Conservation (phyloP, 2,113 vertebrate species). For the Clarias gariepinus region DNA sequence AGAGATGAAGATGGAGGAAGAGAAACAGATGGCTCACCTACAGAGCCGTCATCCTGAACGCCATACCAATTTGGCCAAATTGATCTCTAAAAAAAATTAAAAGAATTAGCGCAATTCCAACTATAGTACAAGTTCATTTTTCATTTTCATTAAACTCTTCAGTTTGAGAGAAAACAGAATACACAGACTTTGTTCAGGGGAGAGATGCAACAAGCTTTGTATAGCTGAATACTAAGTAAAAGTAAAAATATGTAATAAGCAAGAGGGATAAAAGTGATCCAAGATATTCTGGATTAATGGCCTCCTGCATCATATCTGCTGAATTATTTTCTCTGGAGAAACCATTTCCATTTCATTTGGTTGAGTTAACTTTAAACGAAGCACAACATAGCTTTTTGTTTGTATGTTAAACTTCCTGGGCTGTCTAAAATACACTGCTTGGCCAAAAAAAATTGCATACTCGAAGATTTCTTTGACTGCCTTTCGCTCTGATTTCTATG, state of each 20-base stretch:
- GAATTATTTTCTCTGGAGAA: not conserved
- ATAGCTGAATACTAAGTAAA: not conserved
- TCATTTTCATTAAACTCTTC: not conserved
- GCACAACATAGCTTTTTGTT: not conserved
- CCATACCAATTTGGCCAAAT: constrained; percentile 81
- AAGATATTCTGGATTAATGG: not conserved
- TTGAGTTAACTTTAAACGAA: not conserved
- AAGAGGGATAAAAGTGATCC: not conserved
- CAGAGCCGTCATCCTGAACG: constrained; percentile 76
- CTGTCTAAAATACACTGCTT: not conserved
- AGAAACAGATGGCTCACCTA: constrained; percentile 75
- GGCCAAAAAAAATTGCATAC: no score
- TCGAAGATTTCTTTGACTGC: no score
- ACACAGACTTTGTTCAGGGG: not conserved
- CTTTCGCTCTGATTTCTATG: no score
- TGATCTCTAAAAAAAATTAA: constrained; percentile 65
- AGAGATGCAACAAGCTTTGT: not conserved
- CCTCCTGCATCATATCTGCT: not conserved
- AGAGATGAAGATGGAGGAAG: constrained; percentile 75
- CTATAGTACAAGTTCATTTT: no score
- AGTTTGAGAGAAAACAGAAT: not conserved
- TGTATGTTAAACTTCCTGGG: no score
- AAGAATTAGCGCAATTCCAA: no score
- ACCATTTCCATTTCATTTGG: not conserved
- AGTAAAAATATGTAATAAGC: not conserved